Conservation (phyloP, 2,113 vertebrate genomes). For the Indri indri region DNA sequence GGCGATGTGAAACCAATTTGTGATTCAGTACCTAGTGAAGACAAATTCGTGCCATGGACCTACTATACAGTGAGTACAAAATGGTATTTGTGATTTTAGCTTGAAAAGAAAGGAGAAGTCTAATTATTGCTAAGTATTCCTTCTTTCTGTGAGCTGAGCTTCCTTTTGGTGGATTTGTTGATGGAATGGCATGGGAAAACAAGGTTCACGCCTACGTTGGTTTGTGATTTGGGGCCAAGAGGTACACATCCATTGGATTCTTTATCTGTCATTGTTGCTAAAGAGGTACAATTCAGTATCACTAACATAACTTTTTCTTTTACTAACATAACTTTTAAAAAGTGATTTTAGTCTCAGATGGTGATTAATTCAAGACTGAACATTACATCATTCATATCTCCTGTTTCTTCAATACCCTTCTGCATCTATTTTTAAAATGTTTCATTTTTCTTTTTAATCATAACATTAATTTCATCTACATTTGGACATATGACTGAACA, state of each 20-base stretch:
- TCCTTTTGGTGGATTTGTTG: background rate
- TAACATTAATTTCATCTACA: conserved; percentile 34
- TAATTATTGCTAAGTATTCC: background rate
- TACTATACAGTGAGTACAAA: background rate
- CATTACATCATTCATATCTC: background rate
- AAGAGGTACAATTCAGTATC: background rate
- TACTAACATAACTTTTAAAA: background rate
- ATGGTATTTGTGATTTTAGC: background rate
- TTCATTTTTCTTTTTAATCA: conserved; percentile 17
- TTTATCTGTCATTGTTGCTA: background rate
- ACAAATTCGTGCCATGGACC: background rate
- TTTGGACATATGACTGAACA: background rate
- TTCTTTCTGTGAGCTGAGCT: background rate
- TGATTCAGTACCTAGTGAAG: conserved; percentile 39
- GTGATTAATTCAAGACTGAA: conserved; percentile 28
- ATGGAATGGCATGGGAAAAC: background rate
- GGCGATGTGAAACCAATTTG: conserved; percentile 66
- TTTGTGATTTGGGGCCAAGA: background rate
- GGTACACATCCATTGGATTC: background rate
- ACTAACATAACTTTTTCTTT: background rate
- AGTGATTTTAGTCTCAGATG: background rate
- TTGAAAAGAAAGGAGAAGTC: background rate
- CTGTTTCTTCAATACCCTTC: background rate
- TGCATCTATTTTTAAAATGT: conserved; percentile 1
- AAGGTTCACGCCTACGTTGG: background rate